phyloP scores from a whole-genome alignment of 2,797 vertebrate genomes.

The Toxotes lorentzi region DNA sequence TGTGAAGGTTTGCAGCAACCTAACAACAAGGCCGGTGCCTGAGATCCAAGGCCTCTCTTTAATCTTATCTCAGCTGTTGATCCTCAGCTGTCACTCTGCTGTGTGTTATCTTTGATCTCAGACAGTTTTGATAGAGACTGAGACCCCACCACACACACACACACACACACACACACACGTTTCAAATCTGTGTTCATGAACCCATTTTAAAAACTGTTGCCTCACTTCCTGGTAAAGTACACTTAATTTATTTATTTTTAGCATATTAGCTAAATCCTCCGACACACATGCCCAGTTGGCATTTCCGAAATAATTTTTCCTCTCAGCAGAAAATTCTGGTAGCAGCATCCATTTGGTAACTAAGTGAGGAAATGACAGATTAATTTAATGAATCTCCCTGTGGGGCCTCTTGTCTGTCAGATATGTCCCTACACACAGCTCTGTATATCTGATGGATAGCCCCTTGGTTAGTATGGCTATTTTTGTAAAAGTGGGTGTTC shows the following conservation, averaged over 20 bases:
- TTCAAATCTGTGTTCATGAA: too few species aligned
- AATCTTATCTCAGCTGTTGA: slow-evolving; percentile 63
- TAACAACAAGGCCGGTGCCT: slow-evolving; percentile 31
- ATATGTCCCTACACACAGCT: slow-evolving; percentile 36
- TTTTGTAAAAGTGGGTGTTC: slow-evolving; percentile 55
- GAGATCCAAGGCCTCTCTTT: slow-evolving; percentile 49
- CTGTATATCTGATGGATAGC: slow-evolving; percentile 48
- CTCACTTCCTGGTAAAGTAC: slow-evolving; percentile 24
- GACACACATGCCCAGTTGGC: slow-evolving; percentile 47
- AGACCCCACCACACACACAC: too few species aligned
- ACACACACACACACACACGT: too few species aligned
- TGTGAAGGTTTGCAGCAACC: slow-evolving; percentile 48
- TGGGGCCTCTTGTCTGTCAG: slow-evolving; percentile 55
- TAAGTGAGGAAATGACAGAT: slow-evolving; percentile 65
- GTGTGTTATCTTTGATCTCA: slow-evolving; percentile 50
- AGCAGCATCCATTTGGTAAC: slow-evolving; percentile 40
- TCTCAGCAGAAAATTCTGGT: slow-evolving; percentile 47
- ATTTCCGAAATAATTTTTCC: slow-evolving; percentile 53
- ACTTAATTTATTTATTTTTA: slow-evolving; percentile 20
- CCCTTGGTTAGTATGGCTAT: slow-evolving; percentile 38
- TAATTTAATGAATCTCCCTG: slow-evolving; percentile 64
- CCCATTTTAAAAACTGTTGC: too few species aligned
- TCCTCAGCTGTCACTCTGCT: slow-evolving; percentile 56
- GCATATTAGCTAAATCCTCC: slow-evolving; percentile 47
- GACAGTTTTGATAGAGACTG: slow-evolving; percentile 30